Evolutionary conservation across 2,797 vertebrate species (phyloP).

Genomic region (Squalus acanthias): DNA sequence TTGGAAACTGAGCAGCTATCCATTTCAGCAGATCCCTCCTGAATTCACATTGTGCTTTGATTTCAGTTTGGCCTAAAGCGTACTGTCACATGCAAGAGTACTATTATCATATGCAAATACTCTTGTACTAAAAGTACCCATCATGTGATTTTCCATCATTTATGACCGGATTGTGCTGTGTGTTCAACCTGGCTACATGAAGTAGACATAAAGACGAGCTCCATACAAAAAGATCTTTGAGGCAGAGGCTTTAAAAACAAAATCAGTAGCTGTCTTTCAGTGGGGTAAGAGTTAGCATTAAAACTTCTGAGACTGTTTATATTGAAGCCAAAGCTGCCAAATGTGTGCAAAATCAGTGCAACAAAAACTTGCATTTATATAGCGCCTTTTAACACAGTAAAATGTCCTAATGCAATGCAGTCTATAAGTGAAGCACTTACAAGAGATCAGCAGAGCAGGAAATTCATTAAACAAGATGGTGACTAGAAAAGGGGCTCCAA

Average conservation of each 20-base stretch:
- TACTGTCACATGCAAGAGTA: background rate
- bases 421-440: background rate
- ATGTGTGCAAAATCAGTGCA: background rate
- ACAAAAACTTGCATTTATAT: too few species aligned
- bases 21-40: background rate
- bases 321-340: background rate
- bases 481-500: background rate
- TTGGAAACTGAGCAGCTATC: background rate
- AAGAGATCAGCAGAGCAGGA: background rate
- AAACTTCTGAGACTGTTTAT: background rate
- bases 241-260: background rate
- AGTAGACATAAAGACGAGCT: background rate
- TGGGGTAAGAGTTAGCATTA: background rate
- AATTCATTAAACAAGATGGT: background rate
- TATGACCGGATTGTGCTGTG: too few species aligned
- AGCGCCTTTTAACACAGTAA: background rate
- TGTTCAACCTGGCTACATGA: too few species aligned
- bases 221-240: background rate
- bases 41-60: background rate
- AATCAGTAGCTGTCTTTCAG: background rate
- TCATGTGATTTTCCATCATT: too few species aligned
- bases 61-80: background rate
- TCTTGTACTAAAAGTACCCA: too few species aligned
- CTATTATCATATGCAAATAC: too few species aligned
- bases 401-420: background rate